Conservation (phyloP, 2,113 vertebrate species). For the Strix aluco region DNA sequence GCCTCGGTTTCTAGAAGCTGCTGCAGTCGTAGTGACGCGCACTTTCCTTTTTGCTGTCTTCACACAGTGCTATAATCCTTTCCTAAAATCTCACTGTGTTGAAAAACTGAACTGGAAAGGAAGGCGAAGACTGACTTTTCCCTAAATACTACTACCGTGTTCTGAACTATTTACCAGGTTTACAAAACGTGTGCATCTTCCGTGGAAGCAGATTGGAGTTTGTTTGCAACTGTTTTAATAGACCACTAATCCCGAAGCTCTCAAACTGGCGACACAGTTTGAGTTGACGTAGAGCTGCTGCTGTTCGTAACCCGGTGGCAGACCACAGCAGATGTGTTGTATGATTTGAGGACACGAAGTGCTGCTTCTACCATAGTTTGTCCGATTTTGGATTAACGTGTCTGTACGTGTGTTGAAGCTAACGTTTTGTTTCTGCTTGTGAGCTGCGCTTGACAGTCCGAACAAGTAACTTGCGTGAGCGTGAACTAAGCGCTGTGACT, state of each 20-base stretch:
- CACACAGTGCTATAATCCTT: slow-evolving; percentile 37
- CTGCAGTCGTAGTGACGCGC: slow-evolving; percentile 14
- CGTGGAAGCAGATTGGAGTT: not conserved
- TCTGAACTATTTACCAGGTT: slow-evolving; percentile 33
- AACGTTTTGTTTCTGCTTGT: not conserved
- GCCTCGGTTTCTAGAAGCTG: not conserved
- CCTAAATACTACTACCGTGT: slow-evolving; percentile 19
- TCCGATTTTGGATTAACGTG: not conserved
- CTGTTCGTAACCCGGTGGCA: not conserved
- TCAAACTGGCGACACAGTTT: not conserved
- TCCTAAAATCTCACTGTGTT: slow-evolving; percentile 56
- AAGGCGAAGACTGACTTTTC: slow-evolving; percentile 37
- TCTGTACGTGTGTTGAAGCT: not conserved
- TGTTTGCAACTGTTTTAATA: not conserved
- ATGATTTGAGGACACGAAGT: not conserved
- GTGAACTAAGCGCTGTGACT: not conserved
- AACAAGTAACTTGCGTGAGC: not conserved
- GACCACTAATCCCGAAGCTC: not conserved
- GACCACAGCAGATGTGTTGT: not conserved
- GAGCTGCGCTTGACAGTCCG: not conserved
- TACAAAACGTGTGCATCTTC: not conserved
- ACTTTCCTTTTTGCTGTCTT: slow-evolving; percentile 38
- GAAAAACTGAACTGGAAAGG: slow-evolving; percentile 39
- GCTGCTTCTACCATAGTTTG: not conserved
- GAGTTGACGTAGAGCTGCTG: not conserved